These are phyloP conservation scores for Tenthredo mesomela DNA, from an alignment of 2,888 invertebrate species.

Conservation along the genomic window DNA sequence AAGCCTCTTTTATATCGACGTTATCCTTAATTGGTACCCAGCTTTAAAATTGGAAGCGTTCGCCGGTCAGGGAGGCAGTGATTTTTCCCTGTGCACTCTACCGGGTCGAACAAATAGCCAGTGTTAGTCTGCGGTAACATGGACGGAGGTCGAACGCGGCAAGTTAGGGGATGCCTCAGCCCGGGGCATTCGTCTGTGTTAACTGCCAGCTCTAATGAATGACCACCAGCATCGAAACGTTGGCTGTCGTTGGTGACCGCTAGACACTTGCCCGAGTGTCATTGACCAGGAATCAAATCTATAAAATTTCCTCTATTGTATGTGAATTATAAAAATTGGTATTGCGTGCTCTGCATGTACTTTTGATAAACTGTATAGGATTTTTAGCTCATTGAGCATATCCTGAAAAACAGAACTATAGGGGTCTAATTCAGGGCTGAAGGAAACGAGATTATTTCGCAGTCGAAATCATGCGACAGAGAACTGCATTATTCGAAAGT, in stretches of 20 bases:
- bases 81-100: constrained; percentile 48
- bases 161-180: constrained; percentile 50
- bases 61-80: constrained; percentile 33
- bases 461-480: constrained; percentile 22
- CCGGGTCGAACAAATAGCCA: constrained; percentile 49
- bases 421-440: neutral
- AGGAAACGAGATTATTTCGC: constrained; percentile 52
- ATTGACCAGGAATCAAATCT: constrained; percentile 7
- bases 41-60: constrained; percentile 47
- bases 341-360: neutral
- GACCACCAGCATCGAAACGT: constrained; percentile 38
- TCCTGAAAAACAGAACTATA: neutral
- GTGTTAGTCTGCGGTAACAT: constrained; percentile 53
- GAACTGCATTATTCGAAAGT: constrained; percentile 49
- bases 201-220: constrained; percentile 54
- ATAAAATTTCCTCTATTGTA: neutral
- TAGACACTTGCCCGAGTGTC: constrained; percentile 25
- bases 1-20: constrained; percentile 32
- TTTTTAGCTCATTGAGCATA: neutral
- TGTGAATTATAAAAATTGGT: too few species aligned
- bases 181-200: constrained; percentile 51
- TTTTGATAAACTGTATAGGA: neutral
- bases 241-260: neutral
- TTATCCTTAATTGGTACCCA: constrained; percentile 31
- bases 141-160: constrained; percentile 50